These are phyloP conservation scores for Polylopha cassiicola DNA, from an alignment of 2,888 invertebrate genomes.

Conservation along the genomic window DNA sequence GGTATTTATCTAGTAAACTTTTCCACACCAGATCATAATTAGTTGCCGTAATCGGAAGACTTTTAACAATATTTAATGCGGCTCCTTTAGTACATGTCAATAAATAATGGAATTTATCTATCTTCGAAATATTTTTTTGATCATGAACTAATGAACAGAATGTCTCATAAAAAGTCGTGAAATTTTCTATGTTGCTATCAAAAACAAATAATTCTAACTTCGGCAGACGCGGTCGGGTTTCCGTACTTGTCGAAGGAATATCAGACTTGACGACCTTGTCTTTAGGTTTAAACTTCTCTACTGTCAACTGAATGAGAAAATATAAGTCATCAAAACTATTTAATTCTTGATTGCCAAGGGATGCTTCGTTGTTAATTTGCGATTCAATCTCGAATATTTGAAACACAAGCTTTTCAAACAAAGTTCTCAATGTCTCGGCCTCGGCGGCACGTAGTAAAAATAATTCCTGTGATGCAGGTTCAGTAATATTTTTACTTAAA, in stretches of 20 bases:
- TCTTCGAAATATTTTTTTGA: constrained; percentile 5
- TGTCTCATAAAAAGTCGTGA: constrained; percentile 1
- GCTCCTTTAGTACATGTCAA: constrained; percentile 13
- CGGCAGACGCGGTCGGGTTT: neutral
- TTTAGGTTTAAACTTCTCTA: constrained; percentile 1
- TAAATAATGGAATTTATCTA: constrained; percentile 10
- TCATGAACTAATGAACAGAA: constrained; percentile 9
- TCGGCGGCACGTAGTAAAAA: no score
- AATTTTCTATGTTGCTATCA: neutral
- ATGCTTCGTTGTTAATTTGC: no score
- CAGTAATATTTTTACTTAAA: no score
- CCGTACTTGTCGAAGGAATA: neutral
- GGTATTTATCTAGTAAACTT: constrained; percentile 23
- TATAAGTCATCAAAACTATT: neutral
- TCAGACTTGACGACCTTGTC: no score
- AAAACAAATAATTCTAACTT: constrained; percentile 3
- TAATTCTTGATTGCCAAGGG: neutral
- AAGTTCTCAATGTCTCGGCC: no score
- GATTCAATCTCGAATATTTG: neutral
- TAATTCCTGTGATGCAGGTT: no score
- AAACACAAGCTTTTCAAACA: neutral
- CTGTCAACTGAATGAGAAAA: neutral
- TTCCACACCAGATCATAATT: constrained; percentile 23
- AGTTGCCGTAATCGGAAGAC: constrained; percentile 11
- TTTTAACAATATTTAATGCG: constrained; percentile 21